Conservation (phyloP, 2,888 invertebrate species). For the Drosophila multiciliata region DNA sequence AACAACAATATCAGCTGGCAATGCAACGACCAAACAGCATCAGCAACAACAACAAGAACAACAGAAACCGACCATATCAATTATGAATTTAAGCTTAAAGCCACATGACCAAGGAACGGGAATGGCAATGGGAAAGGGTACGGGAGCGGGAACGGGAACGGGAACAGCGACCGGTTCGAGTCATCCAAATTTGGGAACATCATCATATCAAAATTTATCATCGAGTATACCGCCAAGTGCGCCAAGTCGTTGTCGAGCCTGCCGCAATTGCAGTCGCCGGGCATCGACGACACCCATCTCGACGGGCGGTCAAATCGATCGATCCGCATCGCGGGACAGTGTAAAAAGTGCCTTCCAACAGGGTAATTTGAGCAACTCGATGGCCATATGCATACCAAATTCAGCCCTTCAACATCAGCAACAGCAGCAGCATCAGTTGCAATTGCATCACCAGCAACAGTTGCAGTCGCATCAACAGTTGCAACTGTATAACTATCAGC, state of each 20-base stretch:
- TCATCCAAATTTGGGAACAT: constrained; percentile 77
- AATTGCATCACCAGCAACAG: constrained; percentile 83
- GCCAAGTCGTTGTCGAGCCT: constrained; percentile 87
- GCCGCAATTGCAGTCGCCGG: constrained; percentile 90
- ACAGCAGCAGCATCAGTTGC: constrained; percentile 73
- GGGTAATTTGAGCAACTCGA: constrained; percentile 81
- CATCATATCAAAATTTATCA: constrained; percentile 87
- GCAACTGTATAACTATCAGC: constrained; percentile 56
- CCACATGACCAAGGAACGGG: constrained; percentile 45
- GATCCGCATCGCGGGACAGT: constrained; percentile 94
- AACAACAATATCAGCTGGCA: constrained; percentile 47
- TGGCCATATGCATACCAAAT: constrained; percentile 77
- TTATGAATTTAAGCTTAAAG: constrained; percentile 85
- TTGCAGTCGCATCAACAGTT: constrained; percentile 84
- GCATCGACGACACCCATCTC: constrained; percentile 93
- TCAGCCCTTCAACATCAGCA: constrained; percentile 77
- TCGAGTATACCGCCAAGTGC: constrained; percentile 83
- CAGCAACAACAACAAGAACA: constrained; percentile 83
- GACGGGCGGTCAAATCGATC: constrained; percentile 89
- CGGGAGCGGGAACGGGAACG: constrained; percentile 29
- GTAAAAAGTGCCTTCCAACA: constrained; percentile 89
- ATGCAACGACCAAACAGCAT: constrained; percentile 83
- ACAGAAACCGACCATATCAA: constrained; percentile 86
- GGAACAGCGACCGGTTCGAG: constrained; percentile 48
- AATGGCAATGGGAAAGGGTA: background rate